Evolutionary conservation across 2,888 invertebrate genomes (phyloP).

Genomic region (Tyria jacobaeae): DNA sequence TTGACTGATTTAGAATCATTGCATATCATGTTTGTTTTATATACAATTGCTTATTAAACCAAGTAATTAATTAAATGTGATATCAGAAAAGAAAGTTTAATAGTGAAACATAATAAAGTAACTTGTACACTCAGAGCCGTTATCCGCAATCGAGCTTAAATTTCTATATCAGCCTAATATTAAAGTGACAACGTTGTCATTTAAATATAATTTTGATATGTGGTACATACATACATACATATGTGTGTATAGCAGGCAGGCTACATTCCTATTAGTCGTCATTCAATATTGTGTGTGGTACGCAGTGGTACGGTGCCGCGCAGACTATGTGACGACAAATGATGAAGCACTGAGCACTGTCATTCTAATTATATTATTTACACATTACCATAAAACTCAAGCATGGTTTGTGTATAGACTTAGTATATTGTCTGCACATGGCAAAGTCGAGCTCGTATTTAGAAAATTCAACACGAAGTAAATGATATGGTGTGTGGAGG

Average conservation of each 20-base stretch:
- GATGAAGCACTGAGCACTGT: not conserved
- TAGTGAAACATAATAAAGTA: too few relatives aligned
- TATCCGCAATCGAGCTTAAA: too few relatives aligned
- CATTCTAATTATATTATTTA: not conserved
- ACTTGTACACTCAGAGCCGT: too few relatives aligned
- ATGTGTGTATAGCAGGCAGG: too few relatives aligned
- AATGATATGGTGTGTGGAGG: not conserved
- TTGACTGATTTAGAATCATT: too few relatives aligned
- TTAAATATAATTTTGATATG: too few relatives aligned
- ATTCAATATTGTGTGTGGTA: not conserved
- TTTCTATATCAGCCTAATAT: not conserved
- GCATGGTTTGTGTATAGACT: not conserved
- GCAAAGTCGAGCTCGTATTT: not conserved
- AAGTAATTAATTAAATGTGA: too few relatives aligned
- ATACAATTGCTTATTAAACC: too few relatives aligned
- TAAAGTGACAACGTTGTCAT: not conserved
- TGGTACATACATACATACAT: too few relatives aligned
- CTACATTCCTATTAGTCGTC: not conserved
- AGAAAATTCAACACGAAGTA: not conserved
- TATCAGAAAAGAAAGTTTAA: too few relatives aligned
- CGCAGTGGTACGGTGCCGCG: not conserved
- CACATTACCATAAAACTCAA: not conserved
- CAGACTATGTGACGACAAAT: not conserved
- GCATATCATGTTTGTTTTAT: too few relatives aligned
- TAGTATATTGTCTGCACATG: not conserved